phyloP scores from a whole-genome alignment of 2,113 vertebrate genomes.

The Melanerpes formicivorus region DNA sequence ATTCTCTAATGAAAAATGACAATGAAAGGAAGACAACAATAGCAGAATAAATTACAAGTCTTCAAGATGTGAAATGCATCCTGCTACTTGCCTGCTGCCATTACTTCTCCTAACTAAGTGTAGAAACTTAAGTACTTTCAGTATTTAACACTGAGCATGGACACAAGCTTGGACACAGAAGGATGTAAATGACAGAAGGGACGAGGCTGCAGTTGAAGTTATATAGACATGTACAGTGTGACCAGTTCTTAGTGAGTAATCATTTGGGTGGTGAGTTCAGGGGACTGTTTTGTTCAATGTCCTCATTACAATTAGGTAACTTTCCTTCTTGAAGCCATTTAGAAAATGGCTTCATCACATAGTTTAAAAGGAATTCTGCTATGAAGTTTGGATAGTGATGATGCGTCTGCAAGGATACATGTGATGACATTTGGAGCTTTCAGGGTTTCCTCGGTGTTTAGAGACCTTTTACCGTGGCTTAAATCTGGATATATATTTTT shows the following conservation, averaged over 20 bases:
- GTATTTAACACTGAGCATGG: not conserved
- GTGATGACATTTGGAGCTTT: not conserved
- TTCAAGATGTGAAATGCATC: not conserved
- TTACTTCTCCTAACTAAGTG: not conserved
- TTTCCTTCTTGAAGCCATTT: not conserved
- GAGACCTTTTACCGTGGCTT: not conserved
- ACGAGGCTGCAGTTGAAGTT: not conserved
- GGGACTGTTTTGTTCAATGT: not conserved
- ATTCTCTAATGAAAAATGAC: not conserved
- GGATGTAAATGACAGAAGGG: not conserved
- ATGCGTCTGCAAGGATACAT: not conserved
- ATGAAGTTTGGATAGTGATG: not conserved
- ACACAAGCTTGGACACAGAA: not conserved
- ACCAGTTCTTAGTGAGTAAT: not conserved
- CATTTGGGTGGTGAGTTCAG: not conserved
- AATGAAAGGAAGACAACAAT: not conserved
- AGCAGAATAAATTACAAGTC: not conserved
- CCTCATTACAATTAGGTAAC: not conserved
- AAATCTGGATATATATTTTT: not conserved
- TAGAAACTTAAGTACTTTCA: not conserved
- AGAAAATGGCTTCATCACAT: not conserved
- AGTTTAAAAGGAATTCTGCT: not conserved
- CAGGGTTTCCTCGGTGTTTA: not conserved
- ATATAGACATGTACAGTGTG: not conserved
- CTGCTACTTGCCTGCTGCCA: not conserved